Evolutionary conservation across 2,797 vertebrate species (phyloP), one percentile per base, ranked within the genome.

Genomic region (Microctenopoma lineatum): DNA sequence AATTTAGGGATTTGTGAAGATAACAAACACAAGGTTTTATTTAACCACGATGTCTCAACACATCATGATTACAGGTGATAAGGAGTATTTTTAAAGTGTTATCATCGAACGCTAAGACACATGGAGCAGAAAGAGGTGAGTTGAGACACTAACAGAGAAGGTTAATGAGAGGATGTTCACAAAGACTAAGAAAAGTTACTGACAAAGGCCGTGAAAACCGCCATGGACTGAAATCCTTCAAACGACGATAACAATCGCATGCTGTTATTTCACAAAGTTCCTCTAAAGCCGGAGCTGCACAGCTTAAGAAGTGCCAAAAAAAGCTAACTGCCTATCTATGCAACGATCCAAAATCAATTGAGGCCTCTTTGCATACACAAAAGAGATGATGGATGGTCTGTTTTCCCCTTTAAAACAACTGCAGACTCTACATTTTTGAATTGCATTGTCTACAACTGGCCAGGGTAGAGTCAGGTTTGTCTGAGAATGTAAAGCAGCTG

Each of bases 331-430:
- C 79, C 84, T 80, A 90, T 91, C 89, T 87, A 90, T 74, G 78
- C 83, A 90, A 89, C 87, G 78, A 90, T 92, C 85, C 87, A 77
- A 87, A 90, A 92, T 93, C 84, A 88, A 92, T 90, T 63, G 76
- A 77, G 71, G 75, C 86, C 83, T 87, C 70, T 75, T 59, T 81
- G 77, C 75, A 82, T 39, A 85, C 81, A 91, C 88, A 90, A 92
- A 91, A 80, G 81, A 85, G 87, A 90, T 80, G 84, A 90, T 79
- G 85, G 87, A 90, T 87, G 81, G 52, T 84, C 66, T 79, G 70
- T 87, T 84, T 83, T 79, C 46, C 59, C 66, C 36, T 66, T 73
- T 75, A 80, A 87, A 86, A 83, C 87, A 87, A 71, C 46, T 85
- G 84, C 85, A 78, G 64, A 86, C 67, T 77, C 84, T 16, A 68